These are phyloP conservation scores for Tachina lurida DNA, from an alignment of 2,888 invertebrate species.

Conservation along the genomic window DNA sequence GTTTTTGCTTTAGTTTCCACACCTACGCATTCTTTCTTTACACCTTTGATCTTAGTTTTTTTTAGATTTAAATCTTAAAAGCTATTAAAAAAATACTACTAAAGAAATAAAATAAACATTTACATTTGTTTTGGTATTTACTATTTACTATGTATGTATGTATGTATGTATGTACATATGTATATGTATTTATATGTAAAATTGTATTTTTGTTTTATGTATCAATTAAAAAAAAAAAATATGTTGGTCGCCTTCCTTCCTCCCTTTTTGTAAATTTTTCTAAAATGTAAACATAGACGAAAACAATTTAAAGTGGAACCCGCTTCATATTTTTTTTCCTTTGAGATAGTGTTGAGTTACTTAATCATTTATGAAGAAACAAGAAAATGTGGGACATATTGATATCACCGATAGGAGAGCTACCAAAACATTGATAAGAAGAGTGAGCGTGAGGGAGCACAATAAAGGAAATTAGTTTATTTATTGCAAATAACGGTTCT, in stretches of 20 bases:
- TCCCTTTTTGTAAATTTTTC: background rate
- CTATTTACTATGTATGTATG: background rate
- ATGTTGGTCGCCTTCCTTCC: background rate
- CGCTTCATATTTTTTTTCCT: constrained; percentile 34
- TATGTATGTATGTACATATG: too few relatives aligned
- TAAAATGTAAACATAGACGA: constrained; percentile 17
- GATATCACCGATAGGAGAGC: constrained; percentile 55
- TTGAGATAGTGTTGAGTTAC: constrained; percentile 16
- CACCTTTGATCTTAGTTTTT: background rate
- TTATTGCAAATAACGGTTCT: constrained; percentile 3
- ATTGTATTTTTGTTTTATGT: background rate
- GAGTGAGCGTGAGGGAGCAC: constrained; percentile 7
- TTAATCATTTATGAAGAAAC: constrained; percentile 10
- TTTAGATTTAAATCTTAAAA: too few relatives aligned
- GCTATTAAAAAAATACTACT: too few relatives aligned
- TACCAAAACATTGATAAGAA: constrained; percentile 1
- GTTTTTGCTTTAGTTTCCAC: background rate
- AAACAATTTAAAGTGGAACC: constrained; percentile 26
- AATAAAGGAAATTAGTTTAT: constrained; percentile 9
- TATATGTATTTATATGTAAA: too few relatives aligned
- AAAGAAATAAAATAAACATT: background rate
- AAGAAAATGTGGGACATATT: constrained; percentile 67
- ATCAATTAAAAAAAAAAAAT: background rate
- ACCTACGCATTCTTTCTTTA: background rate
- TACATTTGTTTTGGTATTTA: background rate